phyloP scores from a whole-genome alignment of 2,113 vertebrate genomes.

The Eclectus roratus region DNA sequence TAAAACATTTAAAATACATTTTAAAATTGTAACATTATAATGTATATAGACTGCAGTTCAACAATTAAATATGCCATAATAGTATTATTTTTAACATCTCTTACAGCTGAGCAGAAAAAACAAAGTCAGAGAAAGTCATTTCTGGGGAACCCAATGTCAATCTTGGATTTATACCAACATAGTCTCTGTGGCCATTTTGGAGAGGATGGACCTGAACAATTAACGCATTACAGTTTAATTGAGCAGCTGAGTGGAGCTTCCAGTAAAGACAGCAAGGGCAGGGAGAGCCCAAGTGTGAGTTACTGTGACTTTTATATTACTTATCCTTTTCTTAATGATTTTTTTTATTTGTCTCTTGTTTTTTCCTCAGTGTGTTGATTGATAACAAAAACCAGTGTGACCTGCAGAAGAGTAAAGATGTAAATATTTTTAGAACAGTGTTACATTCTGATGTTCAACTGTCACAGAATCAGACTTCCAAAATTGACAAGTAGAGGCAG shows the following conservation, averaged over 20 bases:
- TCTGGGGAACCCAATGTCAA: conserved; percentile 56
- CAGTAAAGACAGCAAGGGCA: conserved; percentile 57
- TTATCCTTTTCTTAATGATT: not conserved
- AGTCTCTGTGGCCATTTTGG: conserved; percentile 59
- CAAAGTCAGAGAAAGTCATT: conserved; percentile 45
- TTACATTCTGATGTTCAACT: not conserved
- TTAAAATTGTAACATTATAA: not conserved
- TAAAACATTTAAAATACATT: not conserved
- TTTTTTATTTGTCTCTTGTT: not conserved
- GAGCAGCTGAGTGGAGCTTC: conserved; percentile 64
- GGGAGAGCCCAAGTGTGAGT: conserved; percentile 63
- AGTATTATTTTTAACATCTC: not conserved
- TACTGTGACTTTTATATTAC: not conserved
- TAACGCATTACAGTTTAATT: conserved; percentile 66
- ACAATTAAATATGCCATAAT: not conserved
- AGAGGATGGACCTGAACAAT: conserved; percentile 57
- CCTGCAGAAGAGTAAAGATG: not conserved
- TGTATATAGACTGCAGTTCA: not conserved
- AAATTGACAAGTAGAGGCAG: conserved; percentile 2
- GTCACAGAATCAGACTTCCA: conserved; percentile 3
- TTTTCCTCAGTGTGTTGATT: not conserved
- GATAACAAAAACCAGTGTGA: not conserved
- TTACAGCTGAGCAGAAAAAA: conserved; percentile 62
- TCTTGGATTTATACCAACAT: conserved; percentile 72
- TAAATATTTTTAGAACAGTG: conserved; percentile 10